A percentile compares a stretch with the other conserved stretches of the same genome.
These are phyloP conservation scores for Clinocottus analis DNA, from an alignment of 2,113 vertebrate genomes.

Conservation along the genomic window DNA sequence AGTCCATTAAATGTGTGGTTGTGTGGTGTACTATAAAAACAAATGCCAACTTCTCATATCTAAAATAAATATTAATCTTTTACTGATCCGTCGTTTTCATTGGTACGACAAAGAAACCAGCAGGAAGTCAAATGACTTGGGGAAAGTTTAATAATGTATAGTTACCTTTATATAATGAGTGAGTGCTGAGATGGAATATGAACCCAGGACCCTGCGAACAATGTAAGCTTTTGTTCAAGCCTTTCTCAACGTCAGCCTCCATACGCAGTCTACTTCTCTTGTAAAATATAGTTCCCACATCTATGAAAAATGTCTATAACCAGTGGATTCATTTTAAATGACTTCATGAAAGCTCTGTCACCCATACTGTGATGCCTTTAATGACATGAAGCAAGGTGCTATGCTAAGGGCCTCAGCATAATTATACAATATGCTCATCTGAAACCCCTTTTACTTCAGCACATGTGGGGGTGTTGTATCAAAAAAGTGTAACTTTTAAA, in stretches of 20 bases:
- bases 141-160: background rate
- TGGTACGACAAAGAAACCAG: background rate
- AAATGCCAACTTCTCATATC: background rate
- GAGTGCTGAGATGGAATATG: background rate
- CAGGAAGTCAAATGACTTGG: background rate
- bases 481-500: background rate
- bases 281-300: background rate
- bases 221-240: background rate
- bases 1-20: background rate
- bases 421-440: background rate
- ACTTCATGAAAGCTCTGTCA: background rate
- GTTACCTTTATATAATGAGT: background rate
- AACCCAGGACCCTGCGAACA: background rate
- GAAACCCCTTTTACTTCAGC: background rate
- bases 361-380: background rate
- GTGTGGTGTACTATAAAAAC: background rate
- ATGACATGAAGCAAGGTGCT: background rate
- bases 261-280: background rate
- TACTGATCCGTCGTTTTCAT: background rate
- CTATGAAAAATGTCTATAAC: background rate
- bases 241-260: background rate
- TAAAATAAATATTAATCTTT: background rate
- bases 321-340: background rate
- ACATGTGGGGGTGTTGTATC: background rate
- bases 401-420: background rate